Base-by-base conservation (phyloP, 2,888 invertebrate species). In the Poecilus cupreus region DNA sequence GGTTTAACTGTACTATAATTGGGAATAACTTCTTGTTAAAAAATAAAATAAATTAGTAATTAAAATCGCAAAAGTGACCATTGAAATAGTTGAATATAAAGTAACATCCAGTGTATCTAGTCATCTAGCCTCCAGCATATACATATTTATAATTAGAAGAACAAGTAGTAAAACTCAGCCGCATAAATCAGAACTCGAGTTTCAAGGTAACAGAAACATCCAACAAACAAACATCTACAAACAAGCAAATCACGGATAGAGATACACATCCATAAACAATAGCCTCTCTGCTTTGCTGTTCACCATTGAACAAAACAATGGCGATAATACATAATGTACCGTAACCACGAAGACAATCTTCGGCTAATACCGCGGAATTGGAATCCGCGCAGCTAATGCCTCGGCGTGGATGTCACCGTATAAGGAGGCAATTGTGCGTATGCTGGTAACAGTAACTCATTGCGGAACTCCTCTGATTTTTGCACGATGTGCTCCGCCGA, bases 121-220 rank as follows among this genome's bases (percentile, higher is more conserved):
- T 8, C 32, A 32, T 32, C 32, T 32, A 32, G 32, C 32, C 32
- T 32, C 32, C 8, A 32, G 32, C 32, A 3, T 32, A 32, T 32
- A 3, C 8, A 32, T 32, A 32, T 5, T 32, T 32, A 51, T 51
- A 51, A 51, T 51, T 51, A 51, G 51, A 51, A 18, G 18, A 16
- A 51, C 51, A 16, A 18, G 51, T 51, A 51, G 20, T 51, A 16
- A 43, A 43, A 24, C 60, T 3, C 60, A 60, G 13, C 18, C 60
- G 32, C 18, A 68, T 68, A 68, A 68, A 68, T 68, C 64, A 32
- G 51, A 51, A 11, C 64, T 37, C 32, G n/a, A 10, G 32, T 32
- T 37, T 68, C 64, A 68, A 68, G 64, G 64, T 37, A 60, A 54
- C 54, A 54, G 54, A 54, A 60, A 16, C 64, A 68, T 32, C 64